A percentile compares a stretch with the other conserved stretches of the same genome.
phyloP scores from a whole-genome alignment of 2,797 vertebrate species.

The Fistularia commersonii region DNA sequence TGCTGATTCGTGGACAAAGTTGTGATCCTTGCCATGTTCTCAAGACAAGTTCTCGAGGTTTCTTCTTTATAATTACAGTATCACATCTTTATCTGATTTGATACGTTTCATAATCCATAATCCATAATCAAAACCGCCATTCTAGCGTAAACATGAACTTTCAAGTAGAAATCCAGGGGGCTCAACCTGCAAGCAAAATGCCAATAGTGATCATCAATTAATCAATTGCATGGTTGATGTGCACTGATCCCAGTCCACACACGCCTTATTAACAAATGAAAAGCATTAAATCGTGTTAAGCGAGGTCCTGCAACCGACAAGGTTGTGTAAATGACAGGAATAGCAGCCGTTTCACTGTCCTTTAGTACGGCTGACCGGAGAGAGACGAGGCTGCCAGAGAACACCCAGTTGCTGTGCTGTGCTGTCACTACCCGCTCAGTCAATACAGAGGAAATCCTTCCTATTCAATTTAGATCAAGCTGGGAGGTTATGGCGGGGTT shows the following conservation, averaged over 20 bases:
- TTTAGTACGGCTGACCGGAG: constrained; percentile 47
- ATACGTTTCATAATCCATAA: no score
- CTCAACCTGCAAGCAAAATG: no score
- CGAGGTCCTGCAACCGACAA: constrained; percentile 21
- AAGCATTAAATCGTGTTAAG: constrained; percentile 1
- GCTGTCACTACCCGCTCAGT: constrained; percentile 47
- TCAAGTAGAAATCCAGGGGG: no score
- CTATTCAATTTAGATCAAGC: constrained; percentile 47
- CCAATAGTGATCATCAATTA: no score
- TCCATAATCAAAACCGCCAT: no score
- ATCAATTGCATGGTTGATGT: no score
- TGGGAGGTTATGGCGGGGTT: constrained; percentile 16
- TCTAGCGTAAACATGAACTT: no score
- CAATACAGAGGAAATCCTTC: constrained; percentile 59
- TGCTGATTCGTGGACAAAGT: no score
- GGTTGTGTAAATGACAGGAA: constrained; percentile 33
- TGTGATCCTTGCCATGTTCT: no score
- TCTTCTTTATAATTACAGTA: no score
- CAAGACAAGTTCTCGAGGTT: no score
- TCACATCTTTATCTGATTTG: no score
- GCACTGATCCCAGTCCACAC: neutral
- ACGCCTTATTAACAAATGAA: constrained; percentile 11
- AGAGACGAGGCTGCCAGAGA: constrained; percentile 37
- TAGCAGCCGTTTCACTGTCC: constrained; percentile 39
- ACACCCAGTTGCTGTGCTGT: constrained; percentile 29